These are phyloP conservation scores for Himalopsyche anomala DNA, from an alignment of 2,888 invertebrate genomes.

Conservation along the genomic window DNA sequence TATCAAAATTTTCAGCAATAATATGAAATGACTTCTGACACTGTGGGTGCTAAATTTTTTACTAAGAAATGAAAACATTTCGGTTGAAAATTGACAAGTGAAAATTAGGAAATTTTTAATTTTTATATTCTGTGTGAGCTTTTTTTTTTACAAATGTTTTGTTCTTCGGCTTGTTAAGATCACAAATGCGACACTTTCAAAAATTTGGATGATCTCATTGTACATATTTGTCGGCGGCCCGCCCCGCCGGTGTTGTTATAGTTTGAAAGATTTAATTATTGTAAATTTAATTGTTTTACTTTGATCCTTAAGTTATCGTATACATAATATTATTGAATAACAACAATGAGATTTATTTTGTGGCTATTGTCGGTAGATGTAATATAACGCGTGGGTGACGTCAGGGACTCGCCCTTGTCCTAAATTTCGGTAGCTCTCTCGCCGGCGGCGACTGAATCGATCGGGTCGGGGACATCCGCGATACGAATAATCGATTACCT, in stretches of 20 bases:
- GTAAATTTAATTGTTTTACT: slow-evolving; percentile 35
- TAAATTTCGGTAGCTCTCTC: background rate
- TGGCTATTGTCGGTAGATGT: slow-evolving; percentile 26
- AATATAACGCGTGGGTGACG: background rate
- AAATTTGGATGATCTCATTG: slow-evolving; percentile 40
- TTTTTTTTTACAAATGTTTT: background rate
- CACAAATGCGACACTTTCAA: slow-evolving; percentile 20
- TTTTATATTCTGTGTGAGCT: no score
- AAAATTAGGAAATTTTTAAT: no score
- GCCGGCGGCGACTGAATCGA: background rate
- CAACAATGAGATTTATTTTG: slow-evolving; percentile 37
- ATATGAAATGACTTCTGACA: background rate
- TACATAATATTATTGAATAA: slow-evolving; percentile 14
- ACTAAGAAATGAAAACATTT: background rate
- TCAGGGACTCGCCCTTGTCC: background rate
- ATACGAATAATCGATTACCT: background rate
- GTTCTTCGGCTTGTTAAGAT: background rate
- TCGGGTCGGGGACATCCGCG: background rate
- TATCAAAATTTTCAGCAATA: slow-evolving; percentile 27
- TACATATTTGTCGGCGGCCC: slow-evolving; percentile 1
- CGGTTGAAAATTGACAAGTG: background rate
- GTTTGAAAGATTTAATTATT: slow-evolving; percentile 37
- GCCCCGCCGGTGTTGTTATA: slow-evolving; percentile 7
- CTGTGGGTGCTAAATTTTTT: slow-evolving; percentile 35
- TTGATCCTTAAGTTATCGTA: slow-evolving; percentile 27